Conservation (phyloP, 2,888 invertebrate genomes). For the Caradrina kadenii region DNA sequence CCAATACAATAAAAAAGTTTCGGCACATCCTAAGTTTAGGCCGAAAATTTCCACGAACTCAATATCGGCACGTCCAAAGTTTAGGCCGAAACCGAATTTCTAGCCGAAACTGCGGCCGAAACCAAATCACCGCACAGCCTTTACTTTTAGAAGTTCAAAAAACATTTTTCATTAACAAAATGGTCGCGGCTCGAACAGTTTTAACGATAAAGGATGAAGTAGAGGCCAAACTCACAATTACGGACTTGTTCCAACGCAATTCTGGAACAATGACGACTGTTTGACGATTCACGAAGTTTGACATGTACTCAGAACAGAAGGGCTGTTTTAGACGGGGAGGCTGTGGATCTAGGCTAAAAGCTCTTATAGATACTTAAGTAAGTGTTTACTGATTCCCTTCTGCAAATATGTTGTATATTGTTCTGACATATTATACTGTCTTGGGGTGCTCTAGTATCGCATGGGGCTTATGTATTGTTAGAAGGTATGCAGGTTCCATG, state of each 20-base stretch:
- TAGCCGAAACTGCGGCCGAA: neutral
- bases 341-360: conserved; percentile 36
- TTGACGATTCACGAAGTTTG: conserved; percentile 60
- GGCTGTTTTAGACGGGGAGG: conserved; percentile 26
- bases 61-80: no score
- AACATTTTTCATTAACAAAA: conserved; percentile 64
- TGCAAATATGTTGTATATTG: conserved; percentile 34
- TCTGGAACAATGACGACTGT: conserved; percentile 58
- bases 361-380: conserved; percentile 33
- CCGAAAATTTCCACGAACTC: no score
- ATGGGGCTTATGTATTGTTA: conserved; percentile 19
- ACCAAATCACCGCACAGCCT: neutral
- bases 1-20: no score
- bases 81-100: neutral
- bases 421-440: conserved; percentile 10
- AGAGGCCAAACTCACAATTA: conserved; percentile 55
- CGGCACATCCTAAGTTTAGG: no score
- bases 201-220: conserved; percentile 32
- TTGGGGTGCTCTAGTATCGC: neutral
- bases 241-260: conserved; percentile 51
- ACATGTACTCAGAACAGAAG: conserved; percentile 35
- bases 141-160: conserved; percentile 51
- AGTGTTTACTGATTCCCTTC: conserved; percentile 44
- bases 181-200: conserved; percentile 45
- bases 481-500: neutral